Evolutionary conservation across 1,140 invertebrate species (phyloP).

Genomic region (Asobara japonica): DNA sequence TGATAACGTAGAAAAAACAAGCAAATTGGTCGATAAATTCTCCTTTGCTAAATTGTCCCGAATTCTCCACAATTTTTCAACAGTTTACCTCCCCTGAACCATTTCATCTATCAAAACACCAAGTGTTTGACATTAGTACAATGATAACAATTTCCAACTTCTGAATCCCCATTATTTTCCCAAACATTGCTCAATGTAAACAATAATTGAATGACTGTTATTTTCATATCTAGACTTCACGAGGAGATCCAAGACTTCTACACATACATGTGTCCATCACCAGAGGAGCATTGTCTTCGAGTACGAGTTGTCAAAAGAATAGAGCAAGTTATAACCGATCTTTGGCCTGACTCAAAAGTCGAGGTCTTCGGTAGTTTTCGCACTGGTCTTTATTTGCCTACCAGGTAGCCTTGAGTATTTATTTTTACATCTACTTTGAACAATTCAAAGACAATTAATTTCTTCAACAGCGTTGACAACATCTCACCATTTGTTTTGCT

Average conservation of each 20-base stretch:
- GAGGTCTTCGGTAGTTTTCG: constrained; percentile 96
- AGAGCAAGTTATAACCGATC: constrained; percentile 82
- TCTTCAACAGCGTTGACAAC: constrained; percentile 51
- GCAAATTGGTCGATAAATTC: too few species aligned
- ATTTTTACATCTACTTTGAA: constrained; percentile 23
- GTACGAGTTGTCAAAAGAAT: constrained; percentile 89
- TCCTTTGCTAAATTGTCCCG: too few species aligned
- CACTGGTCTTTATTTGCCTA: constrained; percentile 94
- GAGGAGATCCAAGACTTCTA: constrained; percentile 98
- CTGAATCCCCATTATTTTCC: too few species aligned
- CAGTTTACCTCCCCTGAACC: neutral
- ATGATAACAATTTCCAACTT: neutral
- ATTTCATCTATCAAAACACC: neutral
- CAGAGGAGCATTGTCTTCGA: constrained; percentile 88
- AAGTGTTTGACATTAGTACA: neutral
- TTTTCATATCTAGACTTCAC: constrained; percentile 76
- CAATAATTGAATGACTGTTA: neutral
- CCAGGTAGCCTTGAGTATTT: constrained; percentile 69
- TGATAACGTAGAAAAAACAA: too few species aligned
- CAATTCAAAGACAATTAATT: neutral
- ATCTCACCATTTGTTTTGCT: constrained; percentile 88
- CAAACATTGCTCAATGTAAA: too few species aligned
- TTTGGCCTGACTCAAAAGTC: constrained; percentile 92
- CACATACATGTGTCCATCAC: constrained; percentile 90
- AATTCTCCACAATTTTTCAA: too few species aligned